Evolutionary conservation across 1,140 invertebrate genomes (phyloP).

Genomic region (Microplitis mediator): DNA sequence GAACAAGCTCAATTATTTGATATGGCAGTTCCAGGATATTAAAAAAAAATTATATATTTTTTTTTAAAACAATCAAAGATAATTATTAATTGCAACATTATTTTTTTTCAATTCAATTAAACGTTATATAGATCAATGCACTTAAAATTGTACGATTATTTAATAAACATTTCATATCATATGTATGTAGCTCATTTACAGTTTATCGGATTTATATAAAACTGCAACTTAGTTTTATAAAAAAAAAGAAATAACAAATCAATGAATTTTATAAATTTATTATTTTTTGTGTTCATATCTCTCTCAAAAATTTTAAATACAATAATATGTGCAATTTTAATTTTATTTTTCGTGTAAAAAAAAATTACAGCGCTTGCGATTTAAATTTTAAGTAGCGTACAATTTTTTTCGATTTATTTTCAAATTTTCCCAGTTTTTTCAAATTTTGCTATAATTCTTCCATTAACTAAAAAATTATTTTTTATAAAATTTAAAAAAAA

Average conservation of each 20-base stretch:
- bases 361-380: no score
- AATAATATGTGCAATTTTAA: no score
- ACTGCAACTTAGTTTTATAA: no score
- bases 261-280: background rate
- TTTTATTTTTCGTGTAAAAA: no score
- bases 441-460: no score
- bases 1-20: conserved; percentile 64
- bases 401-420: no score
- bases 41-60: conserved; percentile 39
- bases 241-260: conserved; percentile 1
- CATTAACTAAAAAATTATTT: no score
- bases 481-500: no score
- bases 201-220: no score
- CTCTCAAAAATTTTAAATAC: background rate
- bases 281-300: background rate
- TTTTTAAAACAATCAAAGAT: conserved; percentile 6
- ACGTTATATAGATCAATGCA: background rate
- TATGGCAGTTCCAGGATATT: conserved; percentile 71
- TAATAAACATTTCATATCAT: background rate
- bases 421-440: no score
- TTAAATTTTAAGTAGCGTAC: no score
- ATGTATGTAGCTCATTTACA: no score
- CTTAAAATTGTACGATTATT: background rate
- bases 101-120: background rate
- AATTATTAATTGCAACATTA: background rate